Percentiles rank a stretch among this genome's conserved stretches.
Evolutionary conservation across 2,888 invertebrate genomes (phyloP).

Genomic region (Cerastoderma edule): DNA sequence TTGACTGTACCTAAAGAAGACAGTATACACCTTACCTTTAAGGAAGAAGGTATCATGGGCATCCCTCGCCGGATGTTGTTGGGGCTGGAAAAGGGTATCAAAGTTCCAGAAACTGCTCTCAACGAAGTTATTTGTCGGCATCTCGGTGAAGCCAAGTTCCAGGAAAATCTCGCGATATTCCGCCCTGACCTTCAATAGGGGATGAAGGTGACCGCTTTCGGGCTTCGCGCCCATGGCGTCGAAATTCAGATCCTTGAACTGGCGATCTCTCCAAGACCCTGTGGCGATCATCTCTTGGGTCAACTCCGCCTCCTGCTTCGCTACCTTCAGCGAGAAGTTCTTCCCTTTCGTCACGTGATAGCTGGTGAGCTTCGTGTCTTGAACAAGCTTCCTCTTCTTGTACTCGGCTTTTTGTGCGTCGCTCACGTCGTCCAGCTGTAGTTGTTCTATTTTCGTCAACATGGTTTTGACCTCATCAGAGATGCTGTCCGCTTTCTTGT

Average conservation of each 20-base stretch:
- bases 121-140: conserved; percentile 98
- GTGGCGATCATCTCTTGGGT: conserved; percentile 95
- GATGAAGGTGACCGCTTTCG: conserved; percentile 95
- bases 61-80: conserved; percentile 99
- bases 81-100: conserved; percentile 98
- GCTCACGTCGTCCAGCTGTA: conserved; percentile 75
- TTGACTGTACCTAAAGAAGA: too few relatives aligned
- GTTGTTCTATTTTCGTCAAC: conserved; percentile 87
- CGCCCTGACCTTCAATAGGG: conserved; percentile 93
- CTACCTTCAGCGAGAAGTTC: conserved; percentile 91
- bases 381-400: conserved; percentile 96
- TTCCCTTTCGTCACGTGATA: conserved; percentile 93
- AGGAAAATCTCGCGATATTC: conserved; percentile 99
- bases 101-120: conserved; percentile 99
- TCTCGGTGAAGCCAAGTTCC: conserved; percentile 99
- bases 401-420: conserved; percentile 91
- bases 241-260: conserved; percentile 98
- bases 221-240: conserved; percentile 94
- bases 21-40: conserved; percentile 87
- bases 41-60: conserved; percentile 99
- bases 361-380: conserved; percentile 93
- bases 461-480: conserved; percentile 88
- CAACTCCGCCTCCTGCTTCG: conserved; percentile 96
- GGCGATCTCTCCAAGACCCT: conserved; percentile 94
- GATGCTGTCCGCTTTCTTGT: conserved; percentile 86